Conservation (phyloP, 2,888 invertebrate genomes). For the Orthonychiurus folsomi region DNA sequence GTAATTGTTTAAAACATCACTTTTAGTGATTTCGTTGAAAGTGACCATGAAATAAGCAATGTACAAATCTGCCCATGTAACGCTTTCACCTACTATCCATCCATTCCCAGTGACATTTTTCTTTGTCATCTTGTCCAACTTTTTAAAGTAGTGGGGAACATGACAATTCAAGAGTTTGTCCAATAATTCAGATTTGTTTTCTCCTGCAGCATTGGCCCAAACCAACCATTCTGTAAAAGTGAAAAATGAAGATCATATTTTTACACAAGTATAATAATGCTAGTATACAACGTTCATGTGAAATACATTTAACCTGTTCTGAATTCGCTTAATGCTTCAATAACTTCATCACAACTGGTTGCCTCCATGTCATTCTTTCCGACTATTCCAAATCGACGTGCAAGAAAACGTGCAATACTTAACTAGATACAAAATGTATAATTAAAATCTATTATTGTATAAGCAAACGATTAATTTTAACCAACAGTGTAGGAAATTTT, state of each 20-base stretch:
- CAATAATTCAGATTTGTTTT: neutral
- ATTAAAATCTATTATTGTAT: too few relatives aligned
- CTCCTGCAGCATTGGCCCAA: neutral
- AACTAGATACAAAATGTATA: too few relatives aligned
- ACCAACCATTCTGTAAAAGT: neutral
- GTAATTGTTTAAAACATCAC: neutral
- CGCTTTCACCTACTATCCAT: neutral
- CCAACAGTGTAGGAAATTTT: neutral
- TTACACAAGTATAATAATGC: too few relatives aligned
- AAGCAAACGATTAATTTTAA: too few relatives aligned
- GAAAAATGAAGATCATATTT: too few relatives aligned
- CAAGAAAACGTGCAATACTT: neutral
- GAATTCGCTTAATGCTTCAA: neutral
- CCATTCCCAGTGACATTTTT: neutral
- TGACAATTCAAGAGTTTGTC: neutral
- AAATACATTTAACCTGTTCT: neutral
- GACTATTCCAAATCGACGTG: neutral
- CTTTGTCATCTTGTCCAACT: neutral
- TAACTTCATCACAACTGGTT: neutral
- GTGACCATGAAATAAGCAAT: neutral
- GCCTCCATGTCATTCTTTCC: neutral
- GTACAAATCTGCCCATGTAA: neutral
- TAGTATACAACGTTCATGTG: neutral
- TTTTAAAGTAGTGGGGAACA: neutral
- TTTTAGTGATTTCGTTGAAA: neutral